phyloP scores from a whole-genome alignment of 2,113 vertebrate species.

The Chinchilla lanigera region DNA sequence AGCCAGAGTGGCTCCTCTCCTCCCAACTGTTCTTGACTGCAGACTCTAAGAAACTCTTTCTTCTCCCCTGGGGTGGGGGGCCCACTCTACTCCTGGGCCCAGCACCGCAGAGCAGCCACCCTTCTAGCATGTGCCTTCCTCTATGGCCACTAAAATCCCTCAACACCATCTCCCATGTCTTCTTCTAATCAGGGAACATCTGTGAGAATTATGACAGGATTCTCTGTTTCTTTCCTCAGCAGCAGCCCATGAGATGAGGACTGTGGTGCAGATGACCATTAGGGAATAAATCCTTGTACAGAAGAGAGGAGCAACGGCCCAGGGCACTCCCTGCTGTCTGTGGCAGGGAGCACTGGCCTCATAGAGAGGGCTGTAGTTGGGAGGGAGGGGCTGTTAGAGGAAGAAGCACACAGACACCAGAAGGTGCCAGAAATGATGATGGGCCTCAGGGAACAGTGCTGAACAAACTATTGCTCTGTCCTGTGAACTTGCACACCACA shows the following conservation, averaged over 20 bases:
- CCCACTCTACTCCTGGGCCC: background rate
- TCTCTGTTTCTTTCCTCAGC: background rate
- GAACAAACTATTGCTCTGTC: fast-evolving
- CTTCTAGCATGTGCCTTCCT: background rate
- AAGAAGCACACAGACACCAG: background rate
- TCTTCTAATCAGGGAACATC: background rate
- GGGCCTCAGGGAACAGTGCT: fast-evolving
- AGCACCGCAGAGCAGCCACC: background rate
- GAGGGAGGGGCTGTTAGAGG: background rate
- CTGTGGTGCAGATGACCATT: background rate
- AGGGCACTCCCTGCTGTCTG: background rate
- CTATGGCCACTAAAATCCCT: too few species aligned
- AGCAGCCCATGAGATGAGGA: background rate
- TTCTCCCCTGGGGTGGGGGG: background rate
- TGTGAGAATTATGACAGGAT: background rate
- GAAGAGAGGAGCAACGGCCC: fast-evolving
- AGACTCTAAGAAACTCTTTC: fast-evolving
- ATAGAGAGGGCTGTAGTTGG: background rate
- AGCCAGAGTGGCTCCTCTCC: background rate
- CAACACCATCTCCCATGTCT: background rate
- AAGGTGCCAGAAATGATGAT: background rate
- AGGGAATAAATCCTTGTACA: background rate
- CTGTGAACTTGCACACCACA: fast-evolving
- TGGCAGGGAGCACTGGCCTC: background rate
- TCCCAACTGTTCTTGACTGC: background rate